These are phyloP conservation scores for Nectonema munidae DNA, from an alignment of 2,888 invertebrate genomes.

Conservation along the genomic window DNA sequence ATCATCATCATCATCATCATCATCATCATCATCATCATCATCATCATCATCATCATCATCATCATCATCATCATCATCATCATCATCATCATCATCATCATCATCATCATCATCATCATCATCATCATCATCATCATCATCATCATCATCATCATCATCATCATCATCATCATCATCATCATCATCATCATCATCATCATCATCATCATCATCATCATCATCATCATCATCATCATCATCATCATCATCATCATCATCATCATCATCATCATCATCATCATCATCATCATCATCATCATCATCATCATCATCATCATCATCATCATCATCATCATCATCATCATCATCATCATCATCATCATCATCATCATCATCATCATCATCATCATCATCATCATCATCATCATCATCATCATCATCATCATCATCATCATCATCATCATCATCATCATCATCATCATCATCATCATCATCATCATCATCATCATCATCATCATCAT, in stretches of 20 bases:
- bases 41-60: constrained; percentile 12
- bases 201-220: constrained; percentile 12
- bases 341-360: constrained; percentile 12
- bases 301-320: constrained; percentile 12
- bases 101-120: constrained; percentile 12
- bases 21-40: constrained; percentile 12
- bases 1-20: constrained; percentile 12
- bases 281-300: constrained; percentile 12
- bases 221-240: constrained; percentile 12
- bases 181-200: constrained; percentile 12
- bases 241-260: constrained; percentile 12
- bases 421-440: constrained; percentile 12
- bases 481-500: constrained; percentile 12
- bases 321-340: constrained; percentile 12
- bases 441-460: constrained; percentile 12
- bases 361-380: not conserved
- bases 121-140: constrained; percentile 12
- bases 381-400: constrained; percentile 12
- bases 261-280: constrained; percentile 12
- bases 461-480: constrained; percentile 12
- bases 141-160: constrained; percentile 12
- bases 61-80: constrained; percentile 12
- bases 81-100: constrained; percentile 12
- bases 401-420: constrained; percentile 12
- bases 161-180: constrained; percentile 12